phyloP scores from a whole-genome alignment of 2,888 invertebrate genomes.

The Thymelicus sylvestris region DNA sequence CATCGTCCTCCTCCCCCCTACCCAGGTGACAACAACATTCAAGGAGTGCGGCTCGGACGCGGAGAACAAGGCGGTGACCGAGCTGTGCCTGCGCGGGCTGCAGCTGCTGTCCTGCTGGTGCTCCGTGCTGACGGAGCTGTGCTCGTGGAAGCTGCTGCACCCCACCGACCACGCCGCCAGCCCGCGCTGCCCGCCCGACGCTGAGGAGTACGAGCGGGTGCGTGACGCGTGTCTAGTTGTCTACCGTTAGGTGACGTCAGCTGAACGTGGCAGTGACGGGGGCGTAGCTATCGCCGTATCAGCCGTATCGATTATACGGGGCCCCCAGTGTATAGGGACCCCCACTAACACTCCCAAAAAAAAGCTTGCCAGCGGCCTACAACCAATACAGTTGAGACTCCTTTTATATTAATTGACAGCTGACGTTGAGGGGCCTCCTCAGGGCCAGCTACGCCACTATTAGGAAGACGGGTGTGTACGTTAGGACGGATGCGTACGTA shows the following conservation, averaged over 20 bases:
- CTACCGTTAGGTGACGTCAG: too few species aligned
- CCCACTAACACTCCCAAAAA: too few species aligned
- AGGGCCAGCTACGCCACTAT: too few species aligned
- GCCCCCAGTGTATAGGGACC: too few species aligned
- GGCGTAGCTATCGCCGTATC: too few species aligned
- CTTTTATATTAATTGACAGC: too few species aligned
- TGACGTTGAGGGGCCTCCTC: too few species aligned
- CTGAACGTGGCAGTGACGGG: too few species aligned
- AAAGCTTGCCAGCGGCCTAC: too few species aligned
- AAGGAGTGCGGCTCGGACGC: slow-evolving; percentile 96
- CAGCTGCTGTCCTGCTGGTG: slow-evolving; percentile 99
- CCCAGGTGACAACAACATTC: slow-evolving; percentile 95
- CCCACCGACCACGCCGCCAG: slow-evolving; percentile 99
- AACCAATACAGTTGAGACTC: too few species aligned
- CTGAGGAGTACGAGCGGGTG: slow-evolving; percentile 98
- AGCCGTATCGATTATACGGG: too few species aligned
- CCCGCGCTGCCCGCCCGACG: slow-evolving; percentile 96
- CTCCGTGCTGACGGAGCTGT: slow-evolving; percentile 97
- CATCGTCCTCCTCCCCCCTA: not conserved
- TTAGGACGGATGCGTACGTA: not conserved
- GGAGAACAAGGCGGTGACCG: slow-evolving; percentile 96
- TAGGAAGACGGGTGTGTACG: slow-evolving; percentile 44
- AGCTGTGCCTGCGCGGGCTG: slow-evolving; percentile 95
- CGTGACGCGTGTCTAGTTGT: too few species aligned
- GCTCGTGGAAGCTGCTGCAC: slow-evolving; percentile 99